phyloP scores from a whole-genome alignment of 2,113 vertebrate species.

The Xerus inauris region DNA sequence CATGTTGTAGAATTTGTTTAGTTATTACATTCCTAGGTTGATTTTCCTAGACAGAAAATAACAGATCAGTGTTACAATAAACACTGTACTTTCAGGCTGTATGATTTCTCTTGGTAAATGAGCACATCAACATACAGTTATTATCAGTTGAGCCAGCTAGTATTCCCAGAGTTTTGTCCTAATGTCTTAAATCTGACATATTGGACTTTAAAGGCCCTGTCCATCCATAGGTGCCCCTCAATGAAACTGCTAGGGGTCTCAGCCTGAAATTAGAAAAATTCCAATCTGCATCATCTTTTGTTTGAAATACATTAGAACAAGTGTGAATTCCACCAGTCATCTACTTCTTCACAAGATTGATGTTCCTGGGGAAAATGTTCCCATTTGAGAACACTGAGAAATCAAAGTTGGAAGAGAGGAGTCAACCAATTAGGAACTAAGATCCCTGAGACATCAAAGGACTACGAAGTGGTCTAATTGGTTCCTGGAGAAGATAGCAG shows the following conservation, averaged over 20 bases:
- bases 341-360: slow-evolving; percentile 25
- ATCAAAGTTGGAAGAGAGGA: background rate
- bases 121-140: background rate
- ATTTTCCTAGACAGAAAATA: slow-evolving; percentile 32
- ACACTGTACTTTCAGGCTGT: background rate
- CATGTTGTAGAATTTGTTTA: background rate
- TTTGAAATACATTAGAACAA: slow-evolving; percentile 61
- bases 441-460: slow-evolving; percentile 42
- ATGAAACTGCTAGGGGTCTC: background rate
- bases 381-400: background rate
- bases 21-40: background rate
- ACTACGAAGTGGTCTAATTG: slow-evolving; percentile 44
- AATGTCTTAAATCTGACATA: slow-evolving; percentile 1
- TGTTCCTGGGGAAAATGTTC: background rate
- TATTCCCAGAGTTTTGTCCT: background rate
- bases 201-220: background rate
- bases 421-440: slow-evolving; percentile 35
- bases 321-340: background rate
- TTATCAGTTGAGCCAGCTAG: background rate
- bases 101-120: slow-evolving; percentile 17
- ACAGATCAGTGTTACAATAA: background rate
- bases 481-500: background rate
- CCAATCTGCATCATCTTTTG: background rate
- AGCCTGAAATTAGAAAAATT: slow-evolving; percentile 37
- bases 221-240: background rate